Conservation (phyloP, 2,888 invertebrate species). For the Tineola bisselliella region DNA sequence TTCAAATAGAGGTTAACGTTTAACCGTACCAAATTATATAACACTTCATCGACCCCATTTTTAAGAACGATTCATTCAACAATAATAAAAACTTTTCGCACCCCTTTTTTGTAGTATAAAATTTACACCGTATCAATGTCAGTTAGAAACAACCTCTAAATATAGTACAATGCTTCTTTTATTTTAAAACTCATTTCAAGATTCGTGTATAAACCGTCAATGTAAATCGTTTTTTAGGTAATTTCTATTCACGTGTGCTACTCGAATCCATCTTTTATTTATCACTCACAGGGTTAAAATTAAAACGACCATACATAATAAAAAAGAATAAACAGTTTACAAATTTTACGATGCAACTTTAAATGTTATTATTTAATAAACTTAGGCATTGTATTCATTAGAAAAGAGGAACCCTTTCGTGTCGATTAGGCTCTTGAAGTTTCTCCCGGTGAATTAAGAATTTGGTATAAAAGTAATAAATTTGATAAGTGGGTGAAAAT, state of each 20-base stretch:
- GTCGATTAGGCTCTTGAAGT: background rate
- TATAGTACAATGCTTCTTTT: background rate
- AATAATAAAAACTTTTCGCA: background rate
- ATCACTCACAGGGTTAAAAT: background rate
- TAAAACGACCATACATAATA: conserved; percentile 30
- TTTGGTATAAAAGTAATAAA: too few relatives aligned
- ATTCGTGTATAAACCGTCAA: background rate
- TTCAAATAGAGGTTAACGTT: background rate
- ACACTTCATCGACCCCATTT: background rate
- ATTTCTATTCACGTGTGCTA: background rate
- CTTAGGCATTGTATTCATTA: conserved; percentile 19
- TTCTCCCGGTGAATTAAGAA: background rate
- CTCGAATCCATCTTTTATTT: background rate
- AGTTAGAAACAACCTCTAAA: background rate
- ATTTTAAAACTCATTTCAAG: background rate
- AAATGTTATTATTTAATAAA: conserved; percentile 58
- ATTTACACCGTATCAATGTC: background rate
- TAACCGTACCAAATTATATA: background rate
- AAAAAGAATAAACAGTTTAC: conserved; percentile 41
- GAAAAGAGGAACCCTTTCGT: background rate
- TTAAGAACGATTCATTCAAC: background rate
- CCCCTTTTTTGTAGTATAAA: background rate
- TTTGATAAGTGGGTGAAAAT: too few relatives aligned
- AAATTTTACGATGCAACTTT: conserved; percentile 55
- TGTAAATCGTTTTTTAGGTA: background rate